Evolutionary conservation across 2,113 vertebrate species (phyloP).

Genomic region (Mastomys natalensis): DNA sequence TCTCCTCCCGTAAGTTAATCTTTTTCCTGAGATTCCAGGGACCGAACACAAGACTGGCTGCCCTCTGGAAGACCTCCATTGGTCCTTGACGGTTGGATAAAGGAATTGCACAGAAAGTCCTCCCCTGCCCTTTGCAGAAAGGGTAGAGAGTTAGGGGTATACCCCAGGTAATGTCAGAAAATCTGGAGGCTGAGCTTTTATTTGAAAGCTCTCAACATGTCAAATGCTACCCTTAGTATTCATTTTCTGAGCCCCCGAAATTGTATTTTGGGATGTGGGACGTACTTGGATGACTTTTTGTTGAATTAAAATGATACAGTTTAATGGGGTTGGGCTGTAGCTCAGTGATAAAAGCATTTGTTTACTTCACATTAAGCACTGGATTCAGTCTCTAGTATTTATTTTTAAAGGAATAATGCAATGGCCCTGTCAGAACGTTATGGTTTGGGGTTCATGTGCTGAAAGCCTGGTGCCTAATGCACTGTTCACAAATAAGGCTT

Average conservation of each 20-base stretch:
- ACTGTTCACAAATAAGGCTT: not conserved
- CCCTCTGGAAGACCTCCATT: not conserved
- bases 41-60: not conserved
- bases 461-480: not conserved
- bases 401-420: not conserved
- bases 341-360: not conserved
- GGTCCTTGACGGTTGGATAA: not conserved
- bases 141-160: not conserved
- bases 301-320: not conserved
- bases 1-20: not conserved
- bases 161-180: not conserved
- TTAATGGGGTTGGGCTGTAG: not conserved
- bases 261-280: not conserved
- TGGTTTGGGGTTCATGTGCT: not conserved
- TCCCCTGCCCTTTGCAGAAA: not conserved
- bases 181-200: not conserved
- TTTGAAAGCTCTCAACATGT: not conserved
- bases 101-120: not conserved
- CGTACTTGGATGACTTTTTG: not conserved
- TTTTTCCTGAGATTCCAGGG: not conserved
- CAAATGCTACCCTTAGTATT: not conserved
- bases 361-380: not conserved
- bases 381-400: not conserved
- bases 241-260: not conserved
- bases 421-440: not conserved